Conservation (phyloP, 2,113 vertebrate species). For the Bos javanicus region DNA sequence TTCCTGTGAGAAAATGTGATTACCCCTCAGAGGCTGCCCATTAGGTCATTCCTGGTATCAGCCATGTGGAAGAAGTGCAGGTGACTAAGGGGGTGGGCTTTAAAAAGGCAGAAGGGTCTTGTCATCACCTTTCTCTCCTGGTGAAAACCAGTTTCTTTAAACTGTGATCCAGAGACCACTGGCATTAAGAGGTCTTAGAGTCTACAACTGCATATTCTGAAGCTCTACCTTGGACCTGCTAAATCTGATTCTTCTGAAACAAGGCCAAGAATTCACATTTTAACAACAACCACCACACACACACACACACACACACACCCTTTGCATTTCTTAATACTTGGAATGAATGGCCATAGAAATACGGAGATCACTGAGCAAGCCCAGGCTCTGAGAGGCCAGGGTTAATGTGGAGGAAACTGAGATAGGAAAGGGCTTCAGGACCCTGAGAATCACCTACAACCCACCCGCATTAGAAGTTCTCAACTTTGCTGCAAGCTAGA, state of each 20-base stretch:
- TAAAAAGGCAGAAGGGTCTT: not conserved
- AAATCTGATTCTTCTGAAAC: not conserved
- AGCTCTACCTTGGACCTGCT: not conserved
- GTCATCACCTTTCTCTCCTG: not conserved
- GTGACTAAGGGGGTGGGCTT: not conserved
- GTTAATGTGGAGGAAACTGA: not conserved
- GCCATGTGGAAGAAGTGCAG: not conserved
- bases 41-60: not conserved
- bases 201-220: not conserved
- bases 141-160: not conserved
- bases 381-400: not conserved
- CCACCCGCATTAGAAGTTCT: not conserved
- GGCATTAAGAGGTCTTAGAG: not conserved
- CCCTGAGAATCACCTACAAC: not conserved
- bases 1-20: not conserved
- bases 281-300: not conserved
- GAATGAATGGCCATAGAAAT: not conserved
- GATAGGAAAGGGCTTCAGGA: not conserved
- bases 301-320: not conserved
- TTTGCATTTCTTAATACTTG: not conserved
- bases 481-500: not conserved
- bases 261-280: not conserved
- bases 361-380: not conserved
- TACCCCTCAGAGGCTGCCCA: not conserved
- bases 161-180: not conserved